Evolutionary conservation across 2,113 vertebrate species (phyloP).

Genomic region (Enhydra lutris): DNA sequence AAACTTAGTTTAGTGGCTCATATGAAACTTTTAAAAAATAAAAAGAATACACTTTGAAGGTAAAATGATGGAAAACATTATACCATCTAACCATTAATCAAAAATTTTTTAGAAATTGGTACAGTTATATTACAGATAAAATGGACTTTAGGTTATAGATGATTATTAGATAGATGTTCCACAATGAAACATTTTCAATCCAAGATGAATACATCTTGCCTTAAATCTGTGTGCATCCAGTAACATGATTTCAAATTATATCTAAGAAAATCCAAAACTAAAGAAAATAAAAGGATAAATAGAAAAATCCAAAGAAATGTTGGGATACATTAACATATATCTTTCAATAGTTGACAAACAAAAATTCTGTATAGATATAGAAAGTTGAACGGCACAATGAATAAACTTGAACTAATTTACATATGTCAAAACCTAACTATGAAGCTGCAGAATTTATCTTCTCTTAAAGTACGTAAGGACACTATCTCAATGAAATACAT

Average conservation of each 20-base stretch:
- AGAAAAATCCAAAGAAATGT: neutral
- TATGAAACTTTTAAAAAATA: neutral
- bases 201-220: neutral
- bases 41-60: neutral
- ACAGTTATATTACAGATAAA: neutral
- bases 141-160: neutral
- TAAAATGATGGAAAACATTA: neutral
- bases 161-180: neutral
- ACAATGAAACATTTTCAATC: neutral
- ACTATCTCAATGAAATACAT: neutral
- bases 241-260: neutral
- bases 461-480: neutral
- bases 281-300: neutral
- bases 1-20: neutral
- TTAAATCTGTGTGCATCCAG: neutral
- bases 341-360: neutral
- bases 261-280: neutral
- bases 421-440: neutral
- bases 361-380: neutral
- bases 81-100: neutral
- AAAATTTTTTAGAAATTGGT: neutral
- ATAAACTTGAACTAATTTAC: neutral
- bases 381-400: neutral
- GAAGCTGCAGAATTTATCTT: neutral
- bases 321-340: neutral